Percentiles rank a stretch among this genome's conserved stretches.
phyloP scores from a whole-genome alignment of 2,797 vertebrate genomes.

The Spheniscus humboldti region DNA sequence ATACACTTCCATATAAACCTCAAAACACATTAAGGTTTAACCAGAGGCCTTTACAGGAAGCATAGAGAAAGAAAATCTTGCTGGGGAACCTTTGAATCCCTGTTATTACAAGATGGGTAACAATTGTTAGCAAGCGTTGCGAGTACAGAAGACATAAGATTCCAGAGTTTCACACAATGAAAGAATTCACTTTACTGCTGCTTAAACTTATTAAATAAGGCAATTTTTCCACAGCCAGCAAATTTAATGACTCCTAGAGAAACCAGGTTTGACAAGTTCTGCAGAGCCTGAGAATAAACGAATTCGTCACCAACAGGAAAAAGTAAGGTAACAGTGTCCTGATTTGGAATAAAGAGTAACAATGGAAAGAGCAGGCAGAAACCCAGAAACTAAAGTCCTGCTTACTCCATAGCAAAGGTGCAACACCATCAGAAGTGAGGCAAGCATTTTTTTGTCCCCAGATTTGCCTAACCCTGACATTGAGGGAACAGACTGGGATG shows the following conservation, averaged over 20 bases:
- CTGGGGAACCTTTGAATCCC: neutral
- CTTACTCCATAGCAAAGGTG: neutral
- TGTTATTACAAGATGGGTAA: neutral
- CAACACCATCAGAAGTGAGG: accelerated
- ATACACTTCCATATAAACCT: neutral
- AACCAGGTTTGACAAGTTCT: neutral
- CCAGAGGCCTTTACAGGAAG: neutral
- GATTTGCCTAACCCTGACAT: neutral
- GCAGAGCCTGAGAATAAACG: neutral
- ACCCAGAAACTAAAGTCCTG: neutral
- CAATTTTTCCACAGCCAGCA: neutral
- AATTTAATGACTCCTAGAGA: neutral
- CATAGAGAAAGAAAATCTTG: neutral
- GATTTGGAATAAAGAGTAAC: neutral
- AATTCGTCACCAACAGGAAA: neutral
- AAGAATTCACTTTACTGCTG: neutral
- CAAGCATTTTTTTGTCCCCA: neutral
- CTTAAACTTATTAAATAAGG: neutral
- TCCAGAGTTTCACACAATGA: neutral
- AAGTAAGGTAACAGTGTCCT: neutral
- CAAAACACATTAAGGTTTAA: neutral
- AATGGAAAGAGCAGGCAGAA: neutral
- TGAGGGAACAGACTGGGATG: neutral
- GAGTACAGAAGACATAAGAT: neutral
- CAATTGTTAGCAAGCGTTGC: neutral